Percentiles rank a stretch among this genome's conserved stretches.
Conservation (phyloP, 1,140 invertebrate species). For the Drosophila subpulchrella region DNA sequence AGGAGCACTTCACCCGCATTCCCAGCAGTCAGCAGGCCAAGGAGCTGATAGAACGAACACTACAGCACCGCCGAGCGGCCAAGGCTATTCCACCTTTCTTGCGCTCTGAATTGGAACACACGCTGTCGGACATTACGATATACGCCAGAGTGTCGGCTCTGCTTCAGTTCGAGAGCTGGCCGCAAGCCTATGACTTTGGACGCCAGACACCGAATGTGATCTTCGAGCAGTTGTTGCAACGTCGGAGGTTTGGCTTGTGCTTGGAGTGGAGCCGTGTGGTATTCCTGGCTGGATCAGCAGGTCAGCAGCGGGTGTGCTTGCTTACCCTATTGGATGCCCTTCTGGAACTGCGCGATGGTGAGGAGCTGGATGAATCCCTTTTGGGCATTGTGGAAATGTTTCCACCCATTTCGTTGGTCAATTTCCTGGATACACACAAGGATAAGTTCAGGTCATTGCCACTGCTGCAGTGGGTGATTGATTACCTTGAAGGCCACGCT, state of each 20-base stretch:
- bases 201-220: constrained; percentile 84
- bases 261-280: constrained; percentile 87
- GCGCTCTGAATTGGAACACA: constrained; percentile 71
- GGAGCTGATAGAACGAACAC: constrained; percentile 70
- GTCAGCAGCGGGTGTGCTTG: constrained; percentile 59
- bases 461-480: constrained; percentile 87
- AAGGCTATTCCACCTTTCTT: constrained; percentile 65
- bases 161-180: constrained; percentile 85
- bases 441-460: constrained; percentile 87
- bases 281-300: constrained; percentile 78
- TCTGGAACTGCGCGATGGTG: constrained; percentile 56
- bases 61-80: constrained; percentile 65
- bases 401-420: constrained; percentile 85
- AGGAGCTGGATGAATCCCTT: constrained; percentile 84
- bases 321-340: constrained; percentile 58
- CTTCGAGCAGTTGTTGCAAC: constrained; percentile 85
- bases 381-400: constrained; percentile 72
- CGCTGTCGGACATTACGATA: constrained; percentile 85
- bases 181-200: constrained; percentile 84
- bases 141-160: constrained; percentile 84
- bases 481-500: constrained; percentile 87
- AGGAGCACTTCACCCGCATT: constrained; percentile 80
- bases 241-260: constrained; percentile 86
- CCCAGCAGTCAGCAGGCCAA: constrained; percentile 69
- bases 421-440: constrained; percentile 87